phyloP scores from a whole-genome alignment of 2,113 vertebrate genomes.

The Blennius ocellaris region DNA sequence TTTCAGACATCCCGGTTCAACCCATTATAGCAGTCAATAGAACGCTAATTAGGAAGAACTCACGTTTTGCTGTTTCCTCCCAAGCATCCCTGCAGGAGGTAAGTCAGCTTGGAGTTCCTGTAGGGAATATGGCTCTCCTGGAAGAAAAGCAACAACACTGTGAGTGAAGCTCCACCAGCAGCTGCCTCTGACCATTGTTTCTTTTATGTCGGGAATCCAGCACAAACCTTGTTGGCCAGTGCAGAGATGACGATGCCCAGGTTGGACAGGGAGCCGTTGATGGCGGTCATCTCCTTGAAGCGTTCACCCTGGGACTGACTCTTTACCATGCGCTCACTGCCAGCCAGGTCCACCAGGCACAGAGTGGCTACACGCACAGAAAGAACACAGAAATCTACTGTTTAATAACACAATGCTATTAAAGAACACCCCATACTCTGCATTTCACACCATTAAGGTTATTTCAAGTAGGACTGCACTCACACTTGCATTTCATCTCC shows the following conservation, averaged over 20 bases:
- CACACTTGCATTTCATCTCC: slow-evolving; percentile 85
- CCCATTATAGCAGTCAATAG: not conserved
- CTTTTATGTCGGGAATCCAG: too few relatives aligned
- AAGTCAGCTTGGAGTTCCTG: slow-evolving; percentile 97
- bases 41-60: slow-evolving; percentile 3
- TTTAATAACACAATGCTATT: too few relatives aligned
- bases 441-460: too few relatives aligned
- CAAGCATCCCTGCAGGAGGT: slow-evolving; percentile 93
- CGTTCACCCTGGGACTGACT: slow-evolving; percentile 93
- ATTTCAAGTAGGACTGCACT: slow-evolving; percentile 44
- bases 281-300: slow-evolving; percentile 95
- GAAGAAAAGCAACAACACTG: slow-evolving; percentile 36
- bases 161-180: not conserved
- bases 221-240: slow-evolving; percentile 87
- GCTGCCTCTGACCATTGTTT: too few relatives aligned
- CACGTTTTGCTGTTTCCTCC: slow-evolving; percentile 96
- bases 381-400: too few relatives aligned
- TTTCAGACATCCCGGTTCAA: not conserved
- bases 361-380: slow-evolving; percentile 84
- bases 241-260: slow-evolving; percentile 93
- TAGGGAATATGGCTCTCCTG: slow-evolving; percentile 92
- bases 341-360: slow-evolving; percentile 95
- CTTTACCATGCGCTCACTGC: slow-evolving; percentile 92
- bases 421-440: too few relatives aligned
- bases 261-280: slow-evolving; percentile 94